phyloP scores from a whole-genome alignment of 2,113 vertebrate species.

The Chauna torquata region DNA sequence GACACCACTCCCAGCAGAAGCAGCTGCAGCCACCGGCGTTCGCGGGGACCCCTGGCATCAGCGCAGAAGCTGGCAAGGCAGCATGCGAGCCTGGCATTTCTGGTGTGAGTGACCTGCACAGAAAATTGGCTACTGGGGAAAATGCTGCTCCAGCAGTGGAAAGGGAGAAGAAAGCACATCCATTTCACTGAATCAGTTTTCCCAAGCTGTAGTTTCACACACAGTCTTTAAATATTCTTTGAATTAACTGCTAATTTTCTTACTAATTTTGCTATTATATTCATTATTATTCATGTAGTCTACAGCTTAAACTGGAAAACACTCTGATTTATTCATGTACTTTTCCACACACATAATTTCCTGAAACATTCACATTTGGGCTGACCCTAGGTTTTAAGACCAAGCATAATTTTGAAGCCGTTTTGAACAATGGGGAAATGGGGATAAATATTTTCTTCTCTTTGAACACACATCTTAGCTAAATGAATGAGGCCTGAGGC shows the following conservation, averaged over 20 bases:
- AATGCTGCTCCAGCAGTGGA: background rate
- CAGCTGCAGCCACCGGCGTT: background rate
- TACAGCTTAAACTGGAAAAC: slow-evolving; percentile 36
- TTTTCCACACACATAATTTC: slow-evolving; percentile 60
- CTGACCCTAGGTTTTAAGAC: slow-evolving; percentile 27
- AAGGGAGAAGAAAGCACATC: background rate
- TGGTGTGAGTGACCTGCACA: background rate
- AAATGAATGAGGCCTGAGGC: background rate
- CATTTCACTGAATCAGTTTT: slow-evolving; percentile 13
- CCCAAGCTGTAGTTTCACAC: slow-evolving; percentile 42
- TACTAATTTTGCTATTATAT: slow-evolving; percentile 58
- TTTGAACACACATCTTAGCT: background rate
- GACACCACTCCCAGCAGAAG: accelerated
- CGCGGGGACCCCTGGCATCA: background rate
- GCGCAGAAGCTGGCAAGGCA: background rate
- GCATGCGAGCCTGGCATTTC: accelerated
- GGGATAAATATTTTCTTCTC: slow-evolving; percentile 8
- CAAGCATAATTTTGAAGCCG: background rate
- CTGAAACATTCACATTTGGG: slow-evolving; percentile 54
- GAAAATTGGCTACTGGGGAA: background rate
- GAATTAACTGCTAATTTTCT: slow-evolving; percentile 65
- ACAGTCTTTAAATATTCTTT: slow-evolving; percentile 32
- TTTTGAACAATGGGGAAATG: slow-evolving; percentile 20
- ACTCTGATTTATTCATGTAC: slow-evolving; percentile 39
- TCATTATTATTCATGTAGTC: slow-evolving; percentile 36